These are phyloP conservation scores for Eclectus roratus DNA, from an alignment of 2,113 vertebrate species.

Conservation along the genomic window DNA sequence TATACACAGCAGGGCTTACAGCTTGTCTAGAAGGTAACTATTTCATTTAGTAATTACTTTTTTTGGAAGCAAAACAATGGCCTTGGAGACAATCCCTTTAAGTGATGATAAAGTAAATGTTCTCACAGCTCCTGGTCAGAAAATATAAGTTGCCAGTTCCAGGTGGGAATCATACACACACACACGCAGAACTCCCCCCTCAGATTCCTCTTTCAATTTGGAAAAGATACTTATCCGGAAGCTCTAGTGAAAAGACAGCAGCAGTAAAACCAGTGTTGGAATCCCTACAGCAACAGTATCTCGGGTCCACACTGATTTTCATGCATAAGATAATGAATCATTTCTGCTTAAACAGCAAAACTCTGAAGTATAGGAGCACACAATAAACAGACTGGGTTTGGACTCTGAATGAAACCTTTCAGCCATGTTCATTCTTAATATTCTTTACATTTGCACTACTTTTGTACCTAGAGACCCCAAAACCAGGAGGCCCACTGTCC, in stretches of 20 bases:
- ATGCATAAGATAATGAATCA: background rate
- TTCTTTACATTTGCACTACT: background rate
- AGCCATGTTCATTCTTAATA: background rate
- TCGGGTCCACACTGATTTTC: background rate
- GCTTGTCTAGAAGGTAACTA: constrained; percentile 54
- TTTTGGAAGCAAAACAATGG: constrained; percentile 64
- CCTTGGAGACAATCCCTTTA: constrained; percentile 29
- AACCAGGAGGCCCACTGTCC: background rate
- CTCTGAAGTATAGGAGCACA: background rate
- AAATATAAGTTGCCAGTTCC: constrained; percentile 11
- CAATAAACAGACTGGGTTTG: background rate
- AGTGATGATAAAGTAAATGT: constrained; percentile 49
- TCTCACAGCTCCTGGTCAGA: constrained; percentile 1
- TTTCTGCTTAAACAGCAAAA: constrained; percentile 5
- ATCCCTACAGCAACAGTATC: background rate
- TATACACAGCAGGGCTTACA: background rate
- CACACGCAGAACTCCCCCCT: too few relatives aligned
- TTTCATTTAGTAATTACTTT: constrained; percentile 71
- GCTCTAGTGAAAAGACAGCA: background rate
- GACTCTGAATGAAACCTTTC: background rate
- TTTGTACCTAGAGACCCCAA: background rate
- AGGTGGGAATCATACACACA: background rate
- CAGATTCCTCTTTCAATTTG: background rate
- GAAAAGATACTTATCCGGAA: background rate
- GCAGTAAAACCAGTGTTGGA: background rate